A percentile compares a stretch with the other conserved stretches of the same genome.
Conservation (phyloP, 2,113 vertebrate species). For the Cairina moschata region DNA sequence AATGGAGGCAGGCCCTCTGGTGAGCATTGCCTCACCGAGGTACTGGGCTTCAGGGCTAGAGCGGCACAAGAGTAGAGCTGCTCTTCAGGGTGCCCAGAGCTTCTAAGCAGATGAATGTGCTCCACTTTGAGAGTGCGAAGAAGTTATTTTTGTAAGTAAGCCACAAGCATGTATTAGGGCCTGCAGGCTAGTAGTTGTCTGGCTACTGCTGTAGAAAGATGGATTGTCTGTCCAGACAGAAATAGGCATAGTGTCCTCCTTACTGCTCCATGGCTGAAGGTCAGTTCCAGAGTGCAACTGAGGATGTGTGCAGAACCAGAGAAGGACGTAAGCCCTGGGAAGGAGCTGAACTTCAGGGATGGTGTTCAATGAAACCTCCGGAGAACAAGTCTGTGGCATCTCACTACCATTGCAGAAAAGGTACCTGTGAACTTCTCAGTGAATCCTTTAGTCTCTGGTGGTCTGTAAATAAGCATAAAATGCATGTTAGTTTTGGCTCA, state of each 20-base stretch:
- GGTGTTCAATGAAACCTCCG: not conserved
- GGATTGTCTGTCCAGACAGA: not conserved
- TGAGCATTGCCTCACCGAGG: not conserved
- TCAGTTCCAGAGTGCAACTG: accelerated
- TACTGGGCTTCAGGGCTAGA: not conserved
- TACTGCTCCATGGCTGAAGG: not conserved
- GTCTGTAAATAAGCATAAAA: conserved; percentile 73
- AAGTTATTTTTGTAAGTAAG: not conserved
- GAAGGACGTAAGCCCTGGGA: not conserved
- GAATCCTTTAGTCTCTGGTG: conserved; percentile 70
- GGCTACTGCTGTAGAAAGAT: not conserved
- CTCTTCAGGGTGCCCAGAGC: not conserved
- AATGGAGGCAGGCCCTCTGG: accelerated
- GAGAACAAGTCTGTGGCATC: conserved; percentile 1
- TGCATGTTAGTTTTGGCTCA: conserved; percentile 71
- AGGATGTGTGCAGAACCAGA: not conserved
- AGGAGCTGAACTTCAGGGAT: not conserved
- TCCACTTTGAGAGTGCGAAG: not conserved
- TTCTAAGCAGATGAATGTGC: not conserved
- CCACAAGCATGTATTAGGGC: not conserved
- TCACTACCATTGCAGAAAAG: not conserved
- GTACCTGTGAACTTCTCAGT: conserved; percentile 60
- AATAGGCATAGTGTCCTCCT: not conserved
- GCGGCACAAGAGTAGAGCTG: not conserved
- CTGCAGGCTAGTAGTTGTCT: not conserved